Evolutionary conservation across 2,113 vertebrate species (phyloP).

Genomic region (Prunella fulvescens): DNA sequence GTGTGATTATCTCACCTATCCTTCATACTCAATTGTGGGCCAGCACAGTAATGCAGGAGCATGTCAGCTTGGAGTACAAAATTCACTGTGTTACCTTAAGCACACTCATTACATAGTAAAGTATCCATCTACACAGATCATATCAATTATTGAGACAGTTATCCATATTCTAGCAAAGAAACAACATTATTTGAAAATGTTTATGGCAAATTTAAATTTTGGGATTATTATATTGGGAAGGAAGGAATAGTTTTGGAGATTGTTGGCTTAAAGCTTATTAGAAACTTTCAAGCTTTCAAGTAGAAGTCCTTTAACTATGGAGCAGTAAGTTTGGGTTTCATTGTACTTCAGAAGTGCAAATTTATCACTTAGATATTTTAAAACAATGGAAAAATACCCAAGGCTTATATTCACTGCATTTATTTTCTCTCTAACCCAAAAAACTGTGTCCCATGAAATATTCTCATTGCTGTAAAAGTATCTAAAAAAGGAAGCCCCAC

Average conservation of each 20-base stretch:
- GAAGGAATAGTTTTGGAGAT: background rate
- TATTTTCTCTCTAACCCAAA: background rate
- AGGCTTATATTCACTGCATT: background rate
- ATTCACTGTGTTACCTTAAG: background rate
- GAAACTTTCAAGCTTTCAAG: background rate
- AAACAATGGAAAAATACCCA: background rate
- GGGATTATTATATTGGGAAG: background rate
- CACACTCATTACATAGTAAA: background rate
- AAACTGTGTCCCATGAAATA: background rate
- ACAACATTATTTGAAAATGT: background rate
- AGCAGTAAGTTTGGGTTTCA: background rate
- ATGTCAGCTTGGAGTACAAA: background rate
- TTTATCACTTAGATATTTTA: background rate
- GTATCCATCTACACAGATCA: background rate
- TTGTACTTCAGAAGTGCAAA: background rate
- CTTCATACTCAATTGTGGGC: background rate
- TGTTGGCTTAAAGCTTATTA: background rate
- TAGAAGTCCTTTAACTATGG: background rate
- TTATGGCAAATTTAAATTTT: background rate
- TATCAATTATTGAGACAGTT: background rate
- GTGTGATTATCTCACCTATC: background rate
- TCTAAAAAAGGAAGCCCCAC: background rate
- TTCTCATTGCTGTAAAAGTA: background rate
- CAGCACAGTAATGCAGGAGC: background rate
- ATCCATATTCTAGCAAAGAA: background rate